These are phyloP conservation scores for Hemichromis elongatus DNA, from an alignment of 2,113 vertebrate genomes.

Conservation along the genomic window DNA sequence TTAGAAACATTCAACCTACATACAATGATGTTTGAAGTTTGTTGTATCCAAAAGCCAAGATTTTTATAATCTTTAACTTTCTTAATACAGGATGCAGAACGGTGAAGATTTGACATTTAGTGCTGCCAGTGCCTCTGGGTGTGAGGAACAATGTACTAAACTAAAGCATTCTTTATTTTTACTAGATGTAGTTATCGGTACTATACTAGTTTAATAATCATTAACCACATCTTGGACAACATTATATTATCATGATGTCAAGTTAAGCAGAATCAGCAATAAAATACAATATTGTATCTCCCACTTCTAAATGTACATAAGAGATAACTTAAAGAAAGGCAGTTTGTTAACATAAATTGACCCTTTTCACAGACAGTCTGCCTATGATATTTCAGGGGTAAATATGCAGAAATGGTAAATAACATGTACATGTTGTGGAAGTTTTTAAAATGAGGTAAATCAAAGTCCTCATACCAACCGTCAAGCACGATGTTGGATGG, in stretches of 20 bases:
- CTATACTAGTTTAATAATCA: no score
- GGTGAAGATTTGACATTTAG: rapidly evolving
- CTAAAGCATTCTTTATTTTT: no score
- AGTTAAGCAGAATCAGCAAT: rapidly evolving
- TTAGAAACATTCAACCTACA: rapidly evolving
- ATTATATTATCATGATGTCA: not conserved
- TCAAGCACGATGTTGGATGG: not conserved
- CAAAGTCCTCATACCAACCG: not conserved
- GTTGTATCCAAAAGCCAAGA: rapidly evolving
- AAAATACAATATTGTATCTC: not conserved
- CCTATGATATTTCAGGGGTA: not conserved
- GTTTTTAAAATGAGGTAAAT: not conserved
- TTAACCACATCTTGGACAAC: not conserved
- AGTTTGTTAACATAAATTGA: not conserved
- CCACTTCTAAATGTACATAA: not conserved
- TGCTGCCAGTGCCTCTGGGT: not conserved
- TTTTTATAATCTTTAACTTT: not conserved
- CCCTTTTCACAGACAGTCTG: rapidly evolving
- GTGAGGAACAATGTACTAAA: not conserved
- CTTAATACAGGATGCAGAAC: not conserved
- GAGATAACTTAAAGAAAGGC: not conserved
- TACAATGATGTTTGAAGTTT: not conserved
- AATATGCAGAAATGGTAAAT: not conserved
- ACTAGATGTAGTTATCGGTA: no score
- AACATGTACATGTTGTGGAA: not conserved